Percentiles rank a stretch among this genome's conserved stretches.
Conservation (phyloP, 53 echinoderm and acorn worm genomes). For the Echinarachnius parma region DNA sequence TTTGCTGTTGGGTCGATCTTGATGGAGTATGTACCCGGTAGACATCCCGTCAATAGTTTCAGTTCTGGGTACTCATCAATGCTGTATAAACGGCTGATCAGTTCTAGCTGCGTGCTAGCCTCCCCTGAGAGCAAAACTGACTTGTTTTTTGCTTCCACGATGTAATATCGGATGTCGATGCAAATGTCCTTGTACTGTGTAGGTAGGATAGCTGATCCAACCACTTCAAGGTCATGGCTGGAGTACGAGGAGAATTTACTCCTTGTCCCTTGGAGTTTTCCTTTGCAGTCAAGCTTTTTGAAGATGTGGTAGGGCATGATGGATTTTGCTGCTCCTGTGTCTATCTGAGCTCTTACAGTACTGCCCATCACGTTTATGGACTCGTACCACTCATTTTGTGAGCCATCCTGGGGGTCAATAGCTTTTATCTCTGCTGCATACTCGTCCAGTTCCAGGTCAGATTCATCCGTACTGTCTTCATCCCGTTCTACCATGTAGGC, state of each 20-base stretch:
- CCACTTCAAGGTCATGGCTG: slow-evolving; percentile 47
- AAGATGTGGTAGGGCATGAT: slow-evolving; percentile 54
- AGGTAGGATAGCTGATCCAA: slow-evolving; percentile 39
- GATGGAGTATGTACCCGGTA: slow-evolving; percentile 50
- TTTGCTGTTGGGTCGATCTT: slow-evolving; percentile 58
- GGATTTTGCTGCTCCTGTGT: slow-evolving; percentile 60
- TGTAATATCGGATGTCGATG: slow-evolving; percentile 48
- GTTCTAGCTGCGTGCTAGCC: slow-evolving; percentile 36
- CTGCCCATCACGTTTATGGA: slow-evolving; percentile 31
- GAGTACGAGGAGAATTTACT: slow-evolving; percentile 55
- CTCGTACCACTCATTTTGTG: slow-evolving; percentile 56
- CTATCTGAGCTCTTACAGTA: slow-evolving; percentile 34
- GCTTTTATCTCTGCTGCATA: slow-evolving; percentile 3
- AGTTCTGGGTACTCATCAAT: slow-evolving; percentile 48
- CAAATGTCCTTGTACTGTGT: slow-evolving; percentile 48
- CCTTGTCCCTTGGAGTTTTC: slow-evolving; percentile 20
- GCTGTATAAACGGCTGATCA: slow-evolving; percentile 50
- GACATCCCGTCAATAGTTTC: slow-evolving; percentile 34
- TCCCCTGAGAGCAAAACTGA: slow-evolving; percentile 58
- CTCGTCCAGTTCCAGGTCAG: neutral
- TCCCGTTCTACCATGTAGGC: neutral
- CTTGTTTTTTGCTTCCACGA: slow-evolving; percentile 39
- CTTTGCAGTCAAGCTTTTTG: neutral
- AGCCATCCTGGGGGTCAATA: neutral
- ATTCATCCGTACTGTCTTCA: neutral